Evolutionary conservation across 2,888 invertebrate species (phyloP), one percentile per base, ranked within the genome.

Genomic region (Luffia ferchaultella): DNA sequence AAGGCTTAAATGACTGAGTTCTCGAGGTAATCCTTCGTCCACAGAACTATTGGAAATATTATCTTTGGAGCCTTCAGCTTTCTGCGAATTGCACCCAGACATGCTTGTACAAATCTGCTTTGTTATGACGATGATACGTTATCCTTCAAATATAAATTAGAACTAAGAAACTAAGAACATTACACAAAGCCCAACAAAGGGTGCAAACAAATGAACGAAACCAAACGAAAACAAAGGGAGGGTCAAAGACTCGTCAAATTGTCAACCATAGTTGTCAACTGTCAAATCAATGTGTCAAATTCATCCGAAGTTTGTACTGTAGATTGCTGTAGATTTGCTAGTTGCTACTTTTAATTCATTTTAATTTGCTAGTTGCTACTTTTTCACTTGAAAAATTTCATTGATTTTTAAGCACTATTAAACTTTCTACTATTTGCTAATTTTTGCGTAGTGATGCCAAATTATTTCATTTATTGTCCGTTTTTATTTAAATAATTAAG

Each of bases 1-100:
- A 58, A 90, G 75, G 60, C 89, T 90, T 51, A 88, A 74, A 64
- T 89, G 85, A 62, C 90, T 90, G 55, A 88, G 85, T 61, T 91
- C 91, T 56, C 90, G 78, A 30, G 90, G 87, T 53, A 90, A 68
- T 55, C 77, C 89, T 63, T 87, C 87, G 55, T 85, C 85, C 52
- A 79, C 73, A 12, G 85, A 85, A 61, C 74, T 82, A 17, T 73
- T 83, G n/a, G 84, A 84, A 54, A 83, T 70, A 60, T 76, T 84
- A 59, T 84, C 84, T 56, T 78, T 84, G 45, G 77, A 67, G 53
- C 65, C 54, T 58, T 82, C 82, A 19, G 73, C 57, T 61, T 77
- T 82, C 58, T 72, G 76, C 52, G 74, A 58, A 58, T 82, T 83
- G 68, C 69, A 73, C 54, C 70, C 68, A 47, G 84, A 76, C 82